Evolutionary conservation across 2,797 vertebrate species (phyloP).

Genomic region (Benthosema pterotum): DNA sequence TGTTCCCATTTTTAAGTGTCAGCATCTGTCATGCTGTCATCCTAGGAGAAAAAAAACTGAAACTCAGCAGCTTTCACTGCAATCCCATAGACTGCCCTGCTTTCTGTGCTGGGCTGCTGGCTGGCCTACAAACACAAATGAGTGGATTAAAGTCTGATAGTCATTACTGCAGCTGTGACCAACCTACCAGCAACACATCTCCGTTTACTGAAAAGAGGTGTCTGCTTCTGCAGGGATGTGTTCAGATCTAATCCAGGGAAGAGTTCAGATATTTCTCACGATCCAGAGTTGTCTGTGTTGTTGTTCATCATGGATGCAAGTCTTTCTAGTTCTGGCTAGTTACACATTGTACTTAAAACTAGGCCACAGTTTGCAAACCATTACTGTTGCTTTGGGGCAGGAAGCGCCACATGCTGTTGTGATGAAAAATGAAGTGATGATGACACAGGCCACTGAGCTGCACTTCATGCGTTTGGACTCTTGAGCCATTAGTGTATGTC

Average conservation of each 20-base stretch:
- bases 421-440: not conserved
- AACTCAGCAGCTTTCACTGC: constrained; percentile 16
- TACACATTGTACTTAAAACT: not conserved
- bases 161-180: constrained; percentile 38
- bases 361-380: too few relatives aligned
- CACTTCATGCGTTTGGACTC: too few relatives aligned
- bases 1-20: not conserved
- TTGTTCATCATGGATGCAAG: not conserved
- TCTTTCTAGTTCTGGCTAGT: not conserved
- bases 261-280: not conserved
- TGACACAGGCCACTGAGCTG: too few relatives aligned
- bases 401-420: not conserved
- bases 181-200: constrained; percentile 2
- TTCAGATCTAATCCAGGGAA: not conserved
- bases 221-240: not conserved
- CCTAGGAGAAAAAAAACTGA: not conserved
- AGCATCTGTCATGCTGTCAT: not conserved
- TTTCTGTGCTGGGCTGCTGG: constrained; percentile 8
- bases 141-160: constrained; percentile 55
- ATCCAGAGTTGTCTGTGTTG: not conserved
- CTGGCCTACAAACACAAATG: constrained; percentile 62
- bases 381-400: not conserved
- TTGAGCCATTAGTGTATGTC: too few relatives aligned
- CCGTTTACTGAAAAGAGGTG: constrained; percentile 7
- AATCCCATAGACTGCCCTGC: constrained; percentile 26